These are phyloP conservation scores for Oceanodroma tethys DNA, from an alignment of 2,113 vertebrate genomes.

Conservation along the genomic window DNA sequence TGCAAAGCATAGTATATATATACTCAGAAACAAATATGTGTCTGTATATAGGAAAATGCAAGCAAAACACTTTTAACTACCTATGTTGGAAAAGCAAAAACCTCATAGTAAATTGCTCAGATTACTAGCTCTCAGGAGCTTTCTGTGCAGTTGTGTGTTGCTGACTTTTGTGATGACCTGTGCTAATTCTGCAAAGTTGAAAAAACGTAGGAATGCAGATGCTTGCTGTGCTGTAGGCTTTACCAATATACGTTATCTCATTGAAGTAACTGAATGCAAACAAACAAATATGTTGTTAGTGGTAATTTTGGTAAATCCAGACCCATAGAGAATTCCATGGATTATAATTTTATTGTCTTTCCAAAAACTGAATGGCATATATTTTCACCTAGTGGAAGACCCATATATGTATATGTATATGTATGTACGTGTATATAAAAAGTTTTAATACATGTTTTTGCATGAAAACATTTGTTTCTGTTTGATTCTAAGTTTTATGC, in stretches of 20 bases:
- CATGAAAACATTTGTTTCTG: background rate
- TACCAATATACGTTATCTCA: background rate
- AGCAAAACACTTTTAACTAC: background rate
- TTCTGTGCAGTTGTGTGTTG: background rate
- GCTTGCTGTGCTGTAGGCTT: background rate
- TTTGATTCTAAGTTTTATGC: background rate
- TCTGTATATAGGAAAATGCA: background rate
- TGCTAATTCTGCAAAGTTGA: background rate
- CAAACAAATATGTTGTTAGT: background rate
- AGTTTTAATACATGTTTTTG: background rate
- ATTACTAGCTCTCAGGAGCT: background rate
- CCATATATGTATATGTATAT: rapidly evolving
- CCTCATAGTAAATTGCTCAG: background rate
- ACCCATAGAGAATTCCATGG: background rate
- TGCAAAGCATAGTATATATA: background rate
- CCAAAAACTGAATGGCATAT: background rate
- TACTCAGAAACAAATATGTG: background rate
- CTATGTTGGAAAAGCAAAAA: background rate
- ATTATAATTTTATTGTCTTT: background rate
- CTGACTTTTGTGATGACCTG: background rate
- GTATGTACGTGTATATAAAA: background rate
- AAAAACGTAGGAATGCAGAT: background rate
- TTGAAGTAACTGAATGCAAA: background rate
- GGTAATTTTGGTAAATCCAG: background rate
- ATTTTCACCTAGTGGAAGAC: background rate